Percentiles rank a stretch among this genome's conserved stretches.
These are phyloP conservation scores for Lagopus leucura DNA, from an alignment of 2,113 vertebrate species.

Conservation along the genomic window DNA sequence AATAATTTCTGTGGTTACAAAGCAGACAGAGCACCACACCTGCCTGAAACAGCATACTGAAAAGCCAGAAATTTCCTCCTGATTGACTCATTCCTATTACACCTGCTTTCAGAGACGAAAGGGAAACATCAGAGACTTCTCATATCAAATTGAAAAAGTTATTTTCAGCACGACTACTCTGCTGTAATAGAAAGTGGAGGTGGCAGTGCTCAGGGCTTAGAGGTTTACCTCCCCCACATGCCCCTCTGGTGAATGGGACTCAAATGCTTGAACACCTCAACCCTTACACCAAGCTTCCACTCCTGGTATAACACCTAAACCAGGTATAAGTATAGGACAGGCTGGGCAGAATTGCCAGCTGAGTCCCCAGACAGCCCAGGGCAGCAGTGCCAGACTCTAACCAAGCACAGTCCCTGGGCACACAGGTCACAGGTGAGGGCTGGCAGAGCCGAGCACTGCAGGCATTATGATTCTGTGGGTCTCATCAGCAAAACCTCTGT, in stretches of 20 bases:
- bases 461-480: neutral
- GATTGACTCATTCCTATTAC: neutral
- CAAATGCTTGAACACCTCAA: neutral
- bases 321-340: neutral
- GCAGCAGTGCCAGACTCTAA: neutral
- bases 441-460: neutral
- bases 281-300: neutral
- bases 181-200: neutral
- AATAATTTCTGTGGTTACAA: neutral
- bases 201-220: neutral
- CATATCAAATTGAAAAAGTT: constrained; percentile 12
- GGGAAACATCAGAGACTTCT: constrained; percentile 6
- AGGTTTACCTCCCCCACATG: neutral
- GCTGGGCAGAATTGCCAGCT: accelerated
- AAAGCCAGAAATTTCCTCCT: neutral
- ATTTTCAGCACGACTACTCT: constrained; percentile 8
- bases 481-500: neutral
- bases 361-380: neutral
- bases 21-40: neutral
- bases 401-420: neutral
- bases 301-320: neutral
- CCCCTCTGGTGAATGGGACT: neutral
- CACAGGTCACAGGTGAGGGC: neutral
- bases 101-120: neutral
- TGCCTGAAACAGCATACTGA: neutral